Evolutionary conservation across 2,113 vertebrate genomes (phyloP).

Genomic region (Dasyurus viverrinus): DNA sequence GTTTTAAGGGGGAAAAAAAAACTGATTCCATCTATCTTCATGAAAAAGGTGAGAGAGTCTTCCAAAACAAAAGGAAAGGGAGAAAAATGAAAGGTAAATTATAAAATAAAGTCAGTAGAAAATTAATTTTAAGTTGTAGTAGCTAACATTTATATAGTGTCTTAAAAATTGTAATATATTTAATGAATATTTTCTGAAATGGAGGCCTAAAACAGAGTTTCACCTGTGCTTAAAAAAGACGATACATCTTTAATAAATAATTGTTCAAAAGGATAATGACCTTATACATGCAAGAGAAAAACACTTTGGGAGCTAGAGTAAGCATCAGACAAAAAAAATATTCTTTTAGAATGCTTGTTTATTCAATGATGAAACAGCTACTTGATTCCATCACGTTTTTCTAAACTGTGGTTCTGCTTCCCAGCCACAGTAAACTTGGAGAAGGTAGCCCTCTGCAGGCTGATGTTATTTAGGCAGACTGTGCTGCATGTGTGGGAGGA

Average conservation of each 20-base stretch:
- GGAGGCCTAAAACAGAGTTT: neutral
- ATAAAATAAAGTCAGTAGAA: neutral
- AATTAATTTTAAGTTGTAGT: neutral
- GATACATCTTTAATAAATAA: neutral
- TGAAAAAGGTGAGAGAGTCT: neutral
- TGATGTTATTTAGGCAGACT: neutral
- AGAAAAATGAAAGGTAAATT: neutral
- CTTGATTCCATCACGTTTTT: neutral
- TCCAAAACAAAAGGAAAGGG: neutral
- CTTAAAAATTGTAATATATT: neutral
- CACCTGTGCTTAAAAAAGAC: neutral
- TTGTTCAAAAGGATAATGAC: neutral
- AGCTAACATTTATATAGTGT: neutral
- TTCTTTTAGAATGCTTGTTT: neutral
- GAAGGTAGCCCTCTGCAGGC: neutral
- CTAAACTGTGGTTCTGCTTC: neutral
- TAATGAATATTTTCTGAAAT: neutral
- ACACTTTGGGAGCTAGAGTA: neutral
- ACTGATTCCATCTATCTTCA: neutral
- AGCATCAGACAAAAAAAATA: accelerated
- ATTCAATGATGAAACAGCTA: neutral
- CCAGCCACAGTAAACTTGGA: neutral
- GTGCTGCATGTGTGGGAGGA: neutral
- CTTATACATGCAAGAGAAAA: neutral
- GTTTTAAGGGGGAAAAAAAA: conserved; percentile 8